Conservation (phyloP, 1,140 invertebrate species). For the Radopholus similis region DNA sequence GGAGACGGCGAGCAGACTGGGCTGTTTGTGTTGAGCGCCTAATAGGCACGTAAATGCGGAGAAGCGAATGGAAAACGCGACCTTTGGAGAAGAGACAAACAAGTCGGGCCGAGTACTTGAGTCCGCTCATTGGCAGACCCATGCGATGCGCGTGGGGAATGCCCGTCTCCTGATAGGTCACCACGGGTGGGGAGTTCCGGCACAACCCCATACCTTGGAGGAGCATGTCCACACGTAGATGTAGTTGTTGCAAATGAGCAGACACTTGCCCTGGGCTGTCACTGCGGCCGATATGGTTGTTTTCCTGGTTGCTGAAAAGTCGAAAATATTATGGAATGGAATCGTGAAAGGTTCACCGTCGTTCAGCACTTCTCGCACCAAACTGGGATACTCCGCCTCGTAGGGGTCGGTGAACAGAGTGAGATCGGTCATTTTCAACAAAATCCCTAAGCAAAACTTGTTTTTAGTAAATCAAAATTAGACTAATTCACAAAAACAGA, state of each 20-base stretch:
- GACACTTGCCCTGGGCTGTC: slow-evolving; percentile 15
- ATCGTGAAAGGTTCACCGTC: slow-evolving; percentile 2
- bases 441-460: not conserved
- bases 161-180: slow-evolving; percentile 6
- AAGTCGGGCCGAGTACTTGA: slow-evolving; percentile 14
- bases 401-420: slow-evolving; percentile 25
- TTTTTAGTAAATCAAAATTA: too few species aligned
- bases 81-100: slow-evolving; percentile 27
- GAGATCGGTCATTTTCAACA: slow-evolving; percentile 1
- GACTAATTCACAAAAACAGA: too few species aligned
- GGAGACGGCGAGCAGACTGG: slow-evolving; percentile 13
- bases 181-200: not conserved
- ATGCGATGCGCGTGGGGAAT: slow-evolving; percentile 23
- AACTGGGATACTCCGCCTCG: slow-evolving; percentile 27
- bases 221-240: slow-evolving; percentile 24
- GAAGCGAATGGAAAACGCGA: too few species aligned
- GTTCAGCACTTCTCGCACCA: slow-evolving; percentile 20
- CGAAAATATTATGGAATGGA: not conserved
- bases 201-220: slow-evolving; percentile 8
- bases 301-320: slow-evolving; percentile 12
- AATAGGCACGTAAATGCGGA: not conserved
- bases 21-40: slow-evolving; percentile 2
- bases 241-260: slow-evolving; percentile 19
- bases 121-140: slow-evolving; percentile 19
- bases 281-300: slow-evolving; percentile 7